Conservation (phyloP, 2,888 invertebrate species). For the Dolichopus griseipennis region DNA sequence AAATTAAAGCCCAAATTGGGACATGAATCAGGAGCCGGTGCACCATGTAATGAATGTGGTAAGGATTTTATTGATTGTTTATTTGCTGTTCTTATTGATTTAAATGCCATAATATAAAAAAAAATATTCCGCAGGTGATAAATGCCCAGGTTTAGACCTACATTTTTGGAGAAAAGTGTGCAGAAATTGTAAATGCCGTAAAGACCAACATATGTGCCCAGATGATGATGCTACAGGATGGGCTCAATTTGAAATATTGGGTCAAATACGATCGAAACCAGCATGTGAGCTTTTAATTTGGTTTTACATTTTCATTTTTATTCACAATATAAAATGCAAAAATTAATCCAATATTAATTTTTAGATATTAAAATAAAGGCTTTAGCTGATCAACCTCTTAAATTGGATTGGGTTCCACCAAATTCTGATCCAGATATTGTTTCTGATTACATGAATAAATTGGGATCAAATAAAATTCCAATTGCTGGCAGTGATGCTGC, state of each 20-base stretch:
- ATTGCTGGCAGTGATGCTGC: constrained; percentile 75
- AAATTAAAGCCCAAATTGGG: constrained; percentile 56
- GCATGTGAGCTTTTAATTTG: constrained; percentile 49
- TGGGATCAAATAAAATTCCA: constrained; percentile 66
- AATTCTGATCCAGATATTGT: constrained; percentile 58
- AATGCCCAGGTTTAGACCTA: constrained; percentile 67
- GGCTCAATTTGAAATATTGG: constrained; percentile 67
- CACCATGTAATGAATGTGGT: constrained; percentile 69
- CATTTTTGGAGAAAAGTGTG: constrained; percentile 85
- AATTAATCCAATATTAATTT: constrained; percentile 13
- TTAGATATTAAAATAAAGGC: constrained; percentile 44
- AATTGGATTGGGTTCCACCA: constrained; percentile 70
- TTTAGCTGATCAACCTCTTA: constrained; percentile 53
- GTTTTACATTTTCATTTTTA: neutral
- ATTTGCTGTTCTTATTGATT: neutral
- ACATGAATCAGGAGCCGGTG: constrained; percentile 82
- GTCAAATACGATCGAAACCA: constrained; percentile 58
- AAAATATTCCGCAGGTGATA: constrained; percentile 32
- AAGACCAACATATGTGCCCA: constrained; percentile 70
- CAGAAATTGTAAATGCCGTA: constrained; percentile 75
- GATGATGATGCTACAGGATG: constrained; percentile 69
- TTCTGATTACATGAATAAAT: constrained; percentile 55
- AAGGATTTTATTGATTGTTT: constrained; percentile 14
- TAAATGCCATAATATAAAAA: constrained; percentile 31
- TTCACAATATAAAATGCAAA: neutral